Evolutionary conservation across 1,140 invertebrate species (phyloP), one percentile per base, ranked within the genome.

Genomic region (Anthonomus grandis): DNA sequence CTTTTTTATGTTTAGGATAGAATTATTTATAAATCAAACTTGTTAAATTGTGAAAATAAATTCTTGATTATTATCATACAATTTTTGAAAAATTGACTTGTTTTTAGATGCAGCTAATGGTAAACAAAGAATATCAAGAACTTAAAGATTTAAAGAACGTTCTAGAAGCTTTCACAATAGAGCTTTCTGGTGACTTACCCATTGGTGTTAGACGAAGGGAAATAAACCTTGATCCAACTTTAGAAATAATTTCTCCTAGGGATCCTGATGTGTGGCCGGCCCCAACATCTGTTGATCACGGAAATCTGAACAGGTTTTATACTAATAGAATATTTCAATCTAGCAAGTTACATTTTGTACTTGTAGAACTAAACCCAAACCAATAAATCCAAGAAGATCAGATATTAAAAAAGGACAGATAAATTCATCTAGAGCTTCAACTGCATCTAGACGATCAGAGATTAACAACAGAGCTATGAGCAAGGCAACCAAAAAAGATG

Each of bases 181-280:
- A 69, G 34, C 67, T 60, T 23, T 68, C 63, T 56, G 62, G 59
- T n/a, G 69, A 73, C 51, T 45, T 67, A 12, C 71, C 71, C 13
- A 56, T 70, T 9, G 71, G 70, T 17, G 62, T 57, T 8, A 54
- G 68, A 56, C 62, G 57, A 34, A 53, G 66, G 39, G 68, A 71
- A 59, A 63, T 24, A n/a, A n/a, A n/a, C n/a, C 15, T 53, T 9
- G 23, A 37, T 15, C 24, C 34, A 22, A 38, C 25, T 18, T 39
- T 23, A 0, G 34, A 21, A 42, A 31, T 38, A 19, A 22, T 18
- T 41, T 59, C 65, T 25, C 78, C 83, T 49, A 79, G 85, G 69
- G 90, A 93, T 79, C 89, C 90, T 18, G 89, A 90, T 75, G 86
- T 91, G 0, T 94, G 93, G 93, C 90, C 91, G n/a, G 83, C 91